Conservation (phyloP, 2,888 invertebrate genomes). For the Agriopis aurantiaria region DNA sequence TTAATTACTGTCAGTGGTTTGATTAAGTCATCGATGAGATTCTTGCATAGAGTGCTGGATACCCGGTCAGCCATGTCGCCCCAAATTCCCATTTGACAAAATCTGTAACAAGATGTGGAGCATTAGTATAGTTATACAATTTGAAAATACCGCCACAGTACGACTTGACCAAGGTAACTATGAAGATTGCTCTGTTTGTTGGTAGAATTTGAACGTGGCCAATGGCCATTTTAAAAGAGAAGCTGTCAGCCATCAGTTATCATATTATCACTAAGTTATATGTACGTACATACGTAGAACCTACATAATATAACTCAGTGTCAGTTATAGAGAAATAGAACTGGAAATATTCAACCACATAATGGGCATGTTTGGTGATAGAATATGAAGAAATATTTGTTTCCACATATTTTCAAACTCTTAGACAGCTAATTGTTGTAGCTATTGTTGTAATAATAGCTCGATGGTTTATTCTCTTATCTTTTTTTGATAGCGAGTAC, state of each 20-base stretch:
- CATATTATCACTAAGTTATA: too few species aligned
- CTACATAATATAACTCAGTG: too few species aligned
- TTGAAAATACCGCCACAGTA: constrained; percentile 26
- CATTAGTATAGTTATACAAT: background rate
- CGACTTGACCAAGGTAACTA: constrained; percentile 48
- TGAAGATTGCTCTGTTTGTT: constrained; percentile 69
- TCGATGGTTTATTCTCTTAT: too few species aligned
- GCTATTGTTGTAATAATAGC: too few species aligned
- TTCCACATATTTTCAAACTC: constrained; percentile 51
- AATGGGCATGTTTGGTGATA: constrained; percentile 58
- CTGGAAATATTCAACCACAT: constrained; percentile 45
- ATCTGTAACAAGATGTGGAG: constrained; percentile 67
- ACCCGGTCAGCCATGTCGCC: constrained; percentile 87
- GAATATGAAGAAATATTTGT: constrained; percentile 56
- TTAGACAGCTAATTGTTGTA: constrained; percentile 19
- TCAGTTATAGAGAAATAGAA: constrained; percentile 49
- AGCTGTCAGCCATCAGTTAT: constrained; percentile 53
- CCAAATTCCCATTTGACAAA: constrained; percentile 90
- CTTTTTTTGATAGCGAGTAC: too few species aligned
- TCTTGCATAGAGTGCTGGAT: constrained; percentile 84
- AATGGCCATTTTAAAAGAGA: background rate
- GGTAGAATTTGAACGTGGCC: constrained; percentile 71
- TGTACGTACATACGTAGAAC: too few species aligned
- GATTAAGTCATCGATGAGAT: constrained; percentile 66
- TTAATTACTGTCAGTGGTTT: constrained; percentile 24